phyloP scores from a whole-genome alignment of 2,113 vertebrate species.

The Gallinago undulata region DNA sequence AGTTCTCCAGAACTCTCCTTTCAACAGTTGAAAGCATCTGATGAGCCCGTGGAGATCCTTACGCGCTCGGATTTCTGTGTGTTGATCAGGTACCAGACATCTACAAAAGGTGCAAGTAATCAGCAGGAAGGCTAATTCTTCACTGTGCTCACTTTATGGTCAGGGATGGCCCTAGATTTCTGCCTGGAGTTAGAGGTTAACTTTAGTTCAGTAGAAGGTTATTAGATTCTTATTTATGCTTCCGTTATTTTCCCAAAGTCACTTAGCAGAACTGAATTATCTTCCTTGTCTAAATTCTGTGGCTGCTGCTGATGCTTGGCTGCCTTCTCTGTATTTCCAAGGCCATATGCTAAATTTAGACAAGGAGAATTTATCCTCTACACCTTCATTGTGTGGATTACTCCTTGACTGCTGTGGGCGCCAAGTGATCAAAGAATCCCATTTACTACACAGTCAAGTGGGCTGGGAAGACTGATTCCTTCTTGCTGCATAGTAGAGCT shows the following conservation, averaged over 20 bases:
- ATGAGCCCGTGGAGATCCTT: not conserved
- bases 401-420: not conserved
- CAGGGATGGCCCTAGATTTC: not conserved
- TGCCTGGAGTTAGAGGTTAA: not conserved
- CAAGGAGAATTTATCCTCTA: not conserved
- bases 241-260: not conserved
- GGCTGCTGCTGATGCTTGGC: not conserved
- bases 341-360: not conserved
- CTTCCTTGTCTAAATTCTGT: not conserved
- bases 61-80: accelerated
- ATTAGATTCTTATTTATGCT: not conserved
- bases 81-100: not conserved
- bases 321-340: not conserved
- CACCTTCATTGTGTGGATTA: not conserved
- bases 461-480: not conserved
- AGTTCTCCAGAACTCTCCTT: not conserved
- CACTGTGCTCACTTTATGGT: not conserved
- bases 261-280: not conserved
- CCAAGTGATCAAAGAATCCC: not conserved
- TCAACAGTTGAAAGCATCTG: not conserved
- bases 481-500: not conserved
- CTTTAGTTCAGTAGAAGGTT: not conserved
- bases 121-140: not conserved
- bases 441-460: not conserved
- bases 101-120: not conserved